Evolutionary conservation across 2,888 invertebrate genomes (phyloP).

Genomic region (Actias luna): DNA sequence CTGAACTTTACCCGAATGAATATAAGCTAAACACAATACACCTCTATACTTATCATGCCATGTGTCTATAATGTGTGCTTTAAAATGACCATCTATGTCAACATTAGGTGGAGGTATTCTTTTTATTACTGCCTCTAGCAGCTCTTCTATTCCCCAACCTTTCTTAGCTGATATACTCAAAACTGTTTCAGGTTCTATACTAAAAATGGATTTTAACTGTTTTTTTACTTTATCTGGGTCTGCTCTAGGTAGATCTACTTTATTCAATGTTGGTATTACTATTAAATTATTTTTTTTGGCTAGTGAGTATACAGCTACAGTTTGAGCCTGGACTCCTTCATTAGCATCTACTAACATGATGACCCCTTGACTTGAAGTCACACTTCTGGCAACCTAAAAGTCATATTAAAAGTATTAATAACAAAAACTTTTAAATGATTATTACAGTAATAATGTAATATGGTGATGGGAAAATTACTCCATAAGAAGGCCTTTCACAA

Average conservation of each 20-base stretch:
- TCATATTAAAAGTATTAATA: too few species aligned
- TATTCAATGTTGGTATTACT: conserved; percentile 97
- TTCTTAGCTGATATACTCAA: conserved; percentile 95
- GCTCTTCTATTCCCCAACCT: conserved; percentile 90
- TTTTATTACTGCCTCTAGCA: conserved; percentile 90
- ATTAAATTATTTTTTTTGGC: conserved; percentile 91
- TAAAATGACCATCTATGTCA: conserved; percentile 83
- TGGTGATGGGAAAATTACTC: too few species aligned
- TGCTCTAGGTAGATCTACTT: conserved; percentile 96
- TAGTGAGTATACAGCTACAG: conserved; percentile 97
- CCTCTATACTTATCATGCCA: conserved; percentile 96
- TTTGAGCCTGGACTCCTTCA: conserved; percentile 98
- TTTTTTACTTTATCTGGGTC: conserved; percentile 90
- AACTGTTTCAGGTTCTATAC: conserved; percentile 87
- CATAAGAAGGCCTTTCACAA: too few species aligned
- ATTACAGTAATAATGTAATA: too few species aligned
- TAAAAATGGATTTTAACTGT: conserved; percentile 91
- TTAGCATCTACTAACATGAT: conserved; percentile 97
- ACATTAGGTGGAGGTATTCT: conserved; percentile 88
- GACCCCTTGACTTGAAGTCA: conserved; percentile 97
- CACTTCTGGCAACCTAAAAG: conserved; percentile 89
- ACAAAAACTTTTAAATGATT: too few species aligned
- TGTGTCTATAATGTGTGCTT: conserved; percentile 94
- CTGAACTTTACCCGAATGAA: conserved; percentile 88
- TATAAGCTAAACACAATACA: conserved; percentile 88